Base-by-base conservation (phyloP, 2,113 vertebrate species). In the Nerophis lumbriciformis region DNA sequence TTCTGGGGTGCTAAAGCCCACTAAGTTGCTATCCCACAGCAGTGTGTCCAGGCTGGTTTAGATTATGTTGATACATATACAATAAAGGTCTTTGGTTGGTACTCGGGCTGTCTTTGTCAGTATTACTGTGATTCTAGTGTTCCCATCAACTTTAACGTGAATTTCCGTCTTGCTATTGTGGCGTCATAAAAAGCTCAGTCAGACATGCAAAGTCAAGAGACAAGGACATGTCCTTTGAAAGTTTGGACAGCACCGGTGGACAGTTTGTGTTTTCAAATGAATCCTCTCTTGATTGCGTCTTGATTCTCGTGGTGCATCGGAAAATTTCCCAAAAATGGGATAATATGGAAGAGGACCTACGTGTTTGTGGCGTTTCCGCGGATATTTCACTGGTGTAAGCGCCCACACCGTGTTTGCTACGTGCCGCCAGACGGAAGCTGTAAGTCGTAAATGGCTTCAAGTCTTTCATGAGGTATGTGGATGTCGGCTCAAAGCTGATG, bases 301-400 rank as follows among this genome's bases (percentile, higher is more conserved):
- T 45, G 42, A 45, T 45, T 45, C 42, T 12, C 12, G 42, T 11
- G 11, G 42, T 45, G 42, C 42, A 45, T 12, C 42, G 10, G 11
- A 45, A 42, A 45, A 45, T 11, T 45, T 3, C 42, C 42, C 10
- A 45, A 45, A 45, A 4, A 12, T 45, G 57, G 64, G 71, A 59
- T 70, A 80, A 76, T 79, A 89, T 89, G 87, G 93, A 97, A 88
- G 89, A 87, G 83, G 89, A 99, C 97, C 92, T 98, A 99, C 97
- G 98, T 94, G 97, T 98, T 91, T 98, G 96, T 83, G 97, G 94
- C 60, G 97, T 99, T 88, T 95, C 94, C 0, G 95, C 95, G 48
- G 95, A 95, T 79, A 99, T 96, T 89, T 97, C 95, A 6, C 93
- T 90, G 68, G 96, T 99, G 1, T 97, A 97, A 66, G 97, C 97